These are phyloP conservation scores for Teleiodes luculella DNA, from an alignment of 2,888 invertebrate species.

Conservation along the genomic window DNA sequence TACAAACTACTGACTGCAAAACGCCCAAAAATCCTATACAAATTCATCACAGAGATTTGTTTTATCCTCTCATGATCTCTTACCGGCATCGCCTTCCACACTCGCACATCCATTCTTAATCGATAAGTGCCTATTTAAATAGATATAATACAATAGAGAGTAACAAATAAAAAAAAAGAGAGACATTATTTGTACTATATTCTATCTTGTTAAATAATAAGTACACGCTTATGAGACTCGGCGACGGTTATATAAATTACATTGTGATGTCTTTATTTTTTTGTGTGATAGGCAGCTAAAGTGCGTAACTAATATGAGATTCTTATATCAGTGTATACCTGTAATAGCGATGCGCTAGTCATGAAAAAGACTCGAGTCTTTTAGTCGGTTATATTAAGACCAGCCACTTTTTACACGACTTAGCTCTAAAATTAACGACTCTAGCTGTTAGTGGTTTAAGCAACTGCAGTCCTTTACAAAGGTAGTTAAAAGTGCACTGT, in stretches of 20 bases:
- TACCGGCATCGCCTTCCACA: slow-evolving; percentile 62
- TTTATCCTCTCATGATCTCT: slow-evolving; percentile 54
- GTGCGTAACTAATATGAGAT: slow-evolving; percentile 41
- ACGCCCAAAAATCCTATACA: slow-evolving; percentile 55
- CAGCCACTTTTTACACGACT: no score
- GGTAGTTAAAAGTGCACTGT: no score
- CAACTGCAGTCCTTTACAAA: no score
- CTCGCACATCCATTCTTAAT: slow-evolving; percentile 52
- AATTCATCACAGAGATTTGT: slow-evolving; percentile 75
- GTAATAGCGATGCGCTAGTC: neutral
- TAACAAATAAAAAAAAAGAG: slow-evolving; percentile 72
- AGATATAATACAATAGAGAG: slow-evolving; percentile 72
- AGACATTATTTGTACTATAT: slow-evolving; percentile 75
- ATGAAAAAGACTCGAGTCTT: no score
- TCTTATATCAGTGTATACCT: slow-evolving; percentile 23
- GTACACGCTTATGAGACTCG: slow-evolving; percentile 72
- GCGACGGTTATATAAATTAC: slow-evolving; percentile 52
- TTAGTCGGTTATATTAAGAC: no score
- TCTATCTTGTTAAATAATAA: slow-evolving; percentile 66
- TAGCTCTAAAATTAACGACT: no score
- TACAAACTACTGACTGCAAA: neutral
- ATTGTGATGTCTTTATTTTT: slow-evolving; percentile 65
- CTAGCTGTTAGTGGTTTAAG: no score
- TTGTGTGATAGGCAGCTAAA: slow-evolving; percentile 51
- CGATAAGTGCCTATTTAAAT: slow-evolving; percentile 52